Evolutionary conservation across 1,140 invertebrate species (phyloP), one percentile per base, ranked within the genome.

Genomic region (Watersipora subatra): DNA sequence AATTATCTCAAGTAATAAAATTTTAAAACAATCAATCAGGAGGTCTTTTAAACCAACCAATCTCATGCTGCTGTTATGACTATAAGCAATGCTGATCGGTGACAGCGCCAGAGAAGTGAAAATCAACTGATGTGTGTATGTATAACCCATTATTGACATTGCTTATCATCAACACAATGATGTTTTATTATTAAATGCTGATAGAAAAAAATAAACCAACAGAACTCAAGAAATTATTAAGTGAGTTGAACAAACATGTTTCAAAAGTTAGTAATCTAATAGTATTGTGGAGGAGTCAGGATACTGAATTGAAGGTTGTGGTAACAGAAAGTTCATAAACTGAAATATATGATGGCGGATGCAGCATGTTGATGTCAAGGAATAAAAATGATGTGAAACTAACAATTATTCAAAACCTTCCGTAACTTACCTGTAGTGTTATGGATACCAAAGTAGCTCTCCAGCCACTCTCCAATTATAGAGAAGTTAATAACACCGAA

Each of bases 401-500:
- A 17, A 15, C 26, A 2, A 24, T 46, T 57, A 20, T 46, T 19
- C 22, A 65, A 15, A 55, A 55, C 12, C n/a, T 55, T 15, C n/a
- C n/a, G 12, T 25, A n/a, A 66, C 69, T 73, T 74, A 81, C 83
- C 83, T 64, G 78, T 88, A 24, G 81, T 77, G 66, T 86, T 84
- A 75, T 94, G 87, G 3, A 96, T 87, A 12, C 84, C 80, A 77
- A 95, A 96, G 19, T 84, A 84, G 68, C 91, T 87, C 58, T 84
- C 84, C 70, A 91, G 84, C 34, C 86, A 79, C 61, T 90, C 86
- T 20, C 89, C 92, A 22, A 86, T 84, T 62, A 96, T 92, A 1
- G 86, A 85, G 73, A 94, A 96, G 0, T 83, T 84, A 0, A 95
- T 74, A 27, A 83, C 80, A 0, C 90, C 89, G 78, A 87, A 93